phyloP scores from a whole-genome alignment of 2,113 vertebrate species.

The Pitta sordida region DNA sequence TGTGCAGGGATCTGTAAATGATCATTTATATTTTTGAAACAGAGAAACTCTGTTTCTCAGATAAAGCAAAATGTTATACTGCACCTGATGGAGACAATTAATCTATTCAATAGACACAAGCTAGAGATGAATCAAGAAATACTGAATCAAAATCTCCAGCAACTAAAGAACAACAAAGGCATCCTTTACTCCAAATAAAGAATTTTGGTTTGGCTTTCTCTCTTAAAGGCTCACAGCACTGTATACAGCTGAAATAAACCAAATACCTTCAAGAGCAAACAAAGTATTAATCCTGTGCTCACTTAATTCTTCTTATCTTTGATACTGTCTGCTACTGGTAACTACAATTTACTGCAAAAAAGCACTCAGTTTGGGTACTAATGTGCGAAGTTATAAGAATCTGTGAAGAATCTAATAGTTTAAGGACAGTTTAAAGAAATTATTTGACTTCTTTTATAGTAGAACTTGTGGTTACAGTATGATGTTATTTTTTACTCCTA shows the following conservation, averaged over 20 bases:
- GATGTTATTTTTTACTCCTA: not conserved
- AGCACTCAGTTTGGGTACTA: not conserved
- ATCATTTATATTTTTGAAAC: not conserved
- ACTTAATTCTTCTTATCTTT: not conserved
- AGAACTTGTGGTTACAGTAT: not conserved
- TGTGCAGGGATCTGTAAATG: not conserved
- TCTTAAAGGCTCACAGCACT: not conserved
- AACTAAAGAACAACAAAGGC: not conserved
- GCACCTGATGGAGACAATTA: not conserved
- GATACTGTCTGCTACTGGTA: not conserved
- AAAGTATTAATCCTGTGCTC: not conserved
- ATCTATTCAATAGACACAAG: not conserved
- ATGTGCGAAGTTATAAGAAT: not conserved
- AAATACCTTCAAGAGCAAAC: not conserved
- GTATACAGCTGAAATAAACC: not conserved
- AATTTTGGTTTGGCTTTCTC: not conserved
- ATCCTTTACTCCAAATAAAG: not conserved
- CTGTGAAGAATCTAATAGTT: not conserved
- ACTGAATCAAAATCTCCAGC: not conserved
- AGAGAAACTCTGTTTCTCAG: not conserved
- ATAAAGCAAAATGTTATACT: not conserved
- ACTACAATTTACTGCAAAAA: not conserved
- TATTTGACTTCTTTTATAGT: not conserved
- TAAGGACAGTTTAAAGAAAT: not conserved
- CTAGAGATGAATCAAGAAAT: not conserved